A percentile compares a stretch with the other conserved stretches of the same genome.
These are phyloP conservation scores for Tiaroga cobitis DNA, from an alignment of 2,797 vertebrate genomes.

Conservation along the genomic window DNA sequence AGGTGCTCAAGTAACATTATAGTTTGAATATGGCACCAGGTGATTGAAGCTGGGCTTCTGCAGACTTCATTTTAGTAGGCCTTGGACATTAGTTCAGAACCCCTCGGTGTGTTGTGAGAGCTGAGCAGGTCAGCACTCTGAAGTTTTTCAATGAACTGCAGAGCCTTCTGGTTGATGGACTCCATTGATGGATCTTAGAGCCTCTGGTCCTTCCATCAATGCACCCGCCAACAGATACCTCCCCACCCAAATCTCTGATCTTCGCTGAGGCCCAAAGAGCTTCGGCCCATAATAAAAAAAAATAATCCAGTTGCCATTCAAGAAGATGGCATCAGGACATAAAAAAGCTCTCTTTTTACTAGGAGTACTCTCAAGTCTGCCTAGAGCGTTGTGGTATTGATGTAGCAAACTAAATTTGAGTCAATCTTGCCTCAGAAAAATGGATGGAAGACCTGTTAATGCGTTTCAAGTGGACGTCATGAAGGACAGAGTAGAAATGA, in stretches of 20 bases:
- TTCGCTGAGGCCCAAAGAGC: constrained; percentile 73
- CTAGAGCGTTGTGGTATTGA: constrained; percentile 79
- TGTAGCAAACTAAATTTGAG: constrained; percentile 84
- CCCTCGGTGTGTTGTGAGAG: constrained; percentile 26
- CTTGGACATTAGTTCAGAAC: constrained; percentile 1
- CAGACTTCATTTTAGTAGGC: constrained; percentile 20
- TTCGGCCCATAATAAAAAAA: constrained; percentile 66
- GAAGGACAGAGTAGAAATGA: constrained; percentile 79
- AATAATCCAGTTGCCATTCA: constrained; percentile 73
- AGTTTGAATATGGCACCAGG: neutral
- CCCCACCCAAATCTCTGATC: constrained; percentile 76
- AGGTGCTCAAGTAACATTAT: neutral
- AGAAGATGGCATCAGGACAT: constrained; percentile 81
- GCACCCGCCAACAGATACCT: constrained; percentile 68
- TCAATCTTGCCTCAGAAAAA: constrained; percentile 82
- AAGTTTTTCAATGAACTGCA: constrained; percentile 51
- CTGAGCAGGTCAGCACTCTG: constrained; percentile 32
- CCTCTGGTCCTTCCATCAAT: constrained; percentile 70
- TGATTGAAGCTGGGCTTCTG: constrained; percentile 33
- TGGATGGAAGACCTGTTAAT: constrained; percentile 83
- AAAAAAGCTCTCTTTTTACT: constrained; percentile 77
- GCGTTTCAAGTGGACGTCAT: constrained; percentile 82
- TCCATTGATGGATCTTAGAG: constrained; percentile 60
- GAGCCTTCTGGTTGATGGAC: constrained; percentile 50
- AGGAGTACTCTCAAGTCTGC: constrained; percentile 75